Base-by-base conservation (phyloP, 2,113 vertebrate genomes). In the Oryzias melastigma region DNA sequence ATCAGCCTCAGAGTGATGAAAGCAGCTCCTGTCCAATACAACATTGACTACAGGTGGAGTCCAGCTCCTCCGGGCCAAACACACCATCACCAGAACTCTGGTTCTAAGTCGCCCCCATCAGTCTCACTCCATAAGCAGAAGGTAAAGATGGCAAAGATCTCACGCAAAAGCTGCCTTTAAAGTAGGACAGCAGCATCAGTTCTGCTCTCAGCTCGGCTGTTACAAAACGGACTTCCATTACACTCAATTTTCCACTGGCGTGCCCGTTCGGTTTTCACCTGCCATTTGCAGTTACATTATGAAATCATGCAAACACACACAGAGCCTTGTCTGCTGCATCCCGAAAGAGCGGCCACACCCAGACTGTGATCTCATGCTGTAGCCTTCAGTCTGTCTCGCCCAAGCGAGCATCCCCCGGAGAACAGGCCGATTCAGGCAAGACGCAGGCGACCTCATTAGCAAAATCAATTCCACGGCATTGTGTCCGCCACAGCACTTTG, bases 301-400 rank as follows among this genome's bases (percentile, higher is more conserved):
- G 35, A 35, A 60, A 15, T 8, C 58, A 62, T 20, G 56, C 25
- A 49, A n/a, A 64, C 45, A 74, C 69, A 83, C 46, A 83, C 61
- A 73, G 14, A 65, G 47, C 42, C 53, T 27, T 55, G 50, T 63
- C 52, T 53, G 61, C 44, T 68, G 62, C 59, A 75, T 73, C 69
- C 50, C 40, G 58, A 25, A 63, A 77, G 54, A 35, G 18, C 65
- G 7, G 81, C 85, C 87, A 85, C 88, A 82, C 88, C 87, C 88
- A 74, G 53, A 69, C 71, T 67, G 83, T 90, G 88, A 90, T 80
- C 71, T 87, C 81, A 90, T 85, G 56, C 81, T 69, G 53, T 58
- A 80, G 75, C 71, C 73, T 67, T 75, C 54, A 68, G 71, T 59
- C 52, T 47, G 76, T 82, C 82, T 84, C 64, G 70, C 65, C 62